phyloP scores from a whole-genome alignment of 2,888 invertebrate genomes.

The Hermaeophaga mercurialis region DNA sequence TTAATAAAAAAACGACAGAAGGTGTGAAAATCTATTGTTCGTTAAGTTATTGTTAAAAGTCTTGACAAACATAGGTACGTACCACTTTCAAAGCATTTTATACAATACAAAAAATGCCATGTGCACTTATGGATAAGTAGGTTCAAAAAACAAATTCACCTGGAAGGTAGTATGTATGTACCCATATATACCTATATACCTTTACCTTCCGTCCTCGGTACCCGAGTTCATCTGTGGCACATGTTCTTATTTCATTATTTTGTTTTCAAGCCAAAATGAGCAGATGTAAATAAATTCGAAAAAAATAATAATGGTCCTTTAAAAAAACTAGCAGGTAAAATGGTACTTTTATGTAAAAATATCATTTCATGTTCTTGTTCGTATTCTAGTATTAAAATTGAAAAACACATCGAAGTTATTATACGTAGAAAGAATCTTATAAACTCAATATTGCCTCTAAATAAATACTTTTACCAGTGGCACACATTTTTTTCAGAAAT shows the following conservation, averaged over 20 bases:
- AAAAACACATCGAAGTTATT: no score
- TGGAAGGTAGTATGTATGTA: slow-evolving; percentile 19
- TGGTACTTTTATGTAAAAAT: no score
- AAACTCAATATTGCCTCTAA: no score
- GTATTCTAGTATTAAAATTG: no score
- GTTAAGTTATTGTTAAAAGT: not conserved
- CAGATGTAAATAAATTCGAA: slow-evolving; percentile 25
- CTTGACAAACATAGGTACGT: slow-evolving; percentile 2
- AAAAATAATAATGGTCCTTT: slow-evolving; percentile 16
- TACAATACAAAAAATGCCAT: slow-evolving; percentile 25
- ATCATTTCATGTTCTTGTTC: no score
- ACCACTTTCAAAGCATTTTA: slow-evolving; percentile 9
- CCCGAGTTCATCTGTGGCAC: slow-evolving; percentile 25
- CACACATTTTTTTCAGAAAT: not conserved
- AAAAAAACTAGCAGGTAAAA: slow-evolving; percentile 16
- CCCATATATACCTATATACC: slow-evolving; percentile 20
- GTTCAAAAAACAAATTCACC: slow-evolving; percentile 25
- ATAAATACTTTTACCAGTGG: no score
- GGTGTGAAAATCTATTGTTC: slow-evolving; percentile 13
- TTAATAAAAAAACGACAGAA: slow-evolving; percentile 7
- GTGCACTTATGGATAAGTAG: slow-evolving; percentile 23
- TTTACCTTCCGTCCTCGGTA: slow-evolving; percentile 12
- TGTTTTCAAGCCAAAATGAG: slow-evolving; percentile 25
- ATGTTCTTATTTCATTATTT: slow-evolving; percentile 29
- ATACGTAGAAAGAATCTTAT: no score